A percentile compares a stretch with the other conserved stretches of the same genome.
Conservation (phyloP, 2,797 vertebrate genomes). For the Vespertilio murinus region DNA sequence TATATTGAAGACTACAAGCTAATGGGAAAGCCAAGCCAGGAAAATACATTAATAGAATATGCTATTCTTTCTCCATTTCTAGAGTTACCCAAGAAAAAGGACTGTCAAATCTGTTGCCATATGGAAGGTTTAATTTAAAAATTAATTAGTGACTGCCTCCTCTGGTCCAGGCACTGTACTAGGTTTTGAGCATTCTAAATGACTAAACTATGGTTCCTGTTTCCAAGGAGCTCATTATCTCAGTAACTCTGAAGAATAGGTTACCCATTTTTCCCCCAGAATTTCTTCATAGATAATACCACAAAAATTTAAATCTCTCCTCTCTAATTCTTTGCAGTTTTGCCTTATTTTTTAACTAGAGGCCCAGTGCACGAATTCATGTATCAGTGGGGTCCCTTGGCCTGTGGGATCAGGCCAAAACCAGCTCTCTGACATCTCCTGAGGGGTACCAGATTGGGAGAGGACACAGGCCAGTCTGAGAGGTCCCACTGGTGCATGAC, state of each 20-base stretch:
- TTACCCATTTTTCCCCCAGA: neutral
- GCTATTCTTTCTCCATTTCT: neutral
- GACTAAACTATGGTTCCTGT: neutral
- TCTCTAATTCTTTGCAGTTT: neutral
- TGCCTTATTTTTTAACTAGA: neutral
- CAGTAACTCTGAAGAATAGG: neutral
- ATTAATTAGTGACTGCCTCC: neutral
- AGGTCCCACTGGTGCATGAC: too few species aligned
- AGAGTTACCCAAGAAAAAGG: neutral
- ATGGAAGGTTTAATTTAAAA: neutral
- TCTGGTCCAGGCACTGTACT: neutral
- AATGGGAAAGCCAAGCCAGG: neutral
- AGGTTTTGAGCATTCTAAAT: neutral
- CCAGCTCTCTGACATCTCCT: too few species aligned
- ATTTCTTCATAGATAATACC: neutral
- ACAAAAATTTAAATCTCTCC: neutral
- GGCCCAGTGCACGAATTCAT: too few species aligned
- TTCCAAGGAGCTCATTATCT: neutral
- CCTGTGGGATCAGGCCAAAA: too few species aligned
- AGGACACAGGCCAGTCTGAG: too few species aligned
- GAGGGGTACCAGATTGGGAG: too few species aligned
- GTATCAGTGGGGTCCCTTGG: too few species aligned
- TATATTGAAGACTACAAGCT: neutral
- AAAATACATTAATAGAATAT: neutral
- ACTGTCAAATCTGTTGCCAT: neutral